Evolutionary conservation across 2,113 vertebrate species (phyloP), one percentile per base, ranked within the genome.

Genomic region (Hypanus sabinus): DNA sequence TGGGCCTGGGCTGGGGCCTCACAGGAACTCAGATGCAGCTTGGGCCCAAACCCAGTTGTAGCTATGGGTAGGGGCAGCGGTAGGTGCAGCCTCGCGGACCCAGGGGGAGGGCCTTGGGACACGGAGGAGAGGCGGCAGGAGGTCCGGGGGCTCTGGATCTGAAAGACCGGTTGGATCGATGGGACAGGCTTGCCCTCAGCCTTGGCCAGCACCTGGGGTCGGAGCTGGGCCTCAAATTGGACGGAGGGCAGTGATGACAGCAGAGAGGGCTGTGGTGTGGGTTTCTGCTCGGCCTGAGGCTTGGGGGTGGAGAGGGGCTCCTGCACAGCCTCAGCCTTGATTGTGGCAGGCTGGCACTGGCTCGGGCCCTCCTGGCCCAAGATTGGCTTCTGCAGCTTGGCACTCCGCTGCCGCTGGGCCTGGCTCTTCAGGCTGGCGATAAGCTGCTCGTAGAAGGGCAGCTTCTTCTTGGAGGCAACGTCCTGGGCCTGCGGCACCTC

Each of bases 71-170:
- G 5, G 0, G 36, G 18, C 5, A 0, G 36, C 33, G 36, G 36
- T 5, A 20, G 5, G 0, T 16, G 18, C 5, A 0, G 36, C 79
- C 20, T 18, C 16, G 38, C 22, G 6, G 8, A 3, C 46, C 22
- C 14, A 0, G 27, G 10, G 0, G 55, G 5, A 10, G 0, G 24
- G 5, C 24, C 4, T 0, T 11, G 0, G 11, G 83, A 24, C 22
- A 14, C 57, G 5, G 33, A 14, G 6, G 85, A 9, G 1, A 65
- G 5, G 5, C 30, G 3, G 11, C 30, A 8, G 22, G 1, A 0
- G 60, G 85, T 60, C n/a, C 7, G 4, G 3, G 30, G 16, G 12
- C 85, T 33, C 60, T n/a, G 85, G 16, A 65, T n/a, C 60, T 65
- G 85, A 2, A 90, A 85, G 27, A 87, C 27, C 0, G 83, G 83